Evolutionary conservation across 2,888 invertebrate species (phyloP).

Genomic region (Choreutis nemorana): DNA sequence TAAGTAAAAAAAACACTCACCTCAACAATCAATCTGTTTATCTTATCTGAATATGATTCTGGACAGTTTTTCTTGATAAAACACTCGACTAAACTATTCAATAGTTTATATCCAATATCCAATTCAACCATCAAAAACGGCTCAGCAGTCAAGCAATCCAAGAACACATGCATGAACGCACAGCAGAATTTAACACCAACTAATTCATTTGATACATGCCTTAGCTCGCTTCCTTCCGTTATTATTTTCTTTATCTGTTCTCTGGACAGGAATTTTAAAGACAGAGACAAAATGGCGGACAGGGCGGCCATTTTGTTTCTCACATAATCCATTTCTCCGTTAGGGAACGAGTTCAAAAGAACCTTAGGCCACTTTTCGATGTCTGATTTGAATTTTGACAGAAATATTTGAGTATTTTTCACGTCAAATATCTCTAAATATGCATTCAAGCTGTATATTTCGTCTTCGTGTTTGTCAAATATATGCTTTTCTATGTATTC

Average conservation of each 20-base stretch:
- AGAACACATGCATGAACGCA: constrained; percentile 20
- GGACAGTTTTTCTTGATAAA: constrained; percentile 16
- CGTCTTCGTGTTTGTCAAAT: constrained; percentile 12
- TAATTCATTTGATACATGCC: constrained; percentile 12
- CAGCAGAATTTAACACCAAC: constrained; percentile 17
- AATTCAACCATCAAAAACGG: constrained; percentile 17
- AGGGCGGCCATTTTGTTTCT: constrained; percentile 15
- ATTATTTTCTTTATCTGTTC: constrained; percentile 16
- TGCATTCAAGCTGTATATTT: constrained; percentile 14
- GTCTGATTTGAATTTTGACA: not conserved
- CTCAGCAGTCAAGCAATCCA: constrained; percentile 15
- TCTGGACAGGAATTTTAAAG: constrained; percentile 16
- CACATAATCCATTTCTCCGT: constrained; percentile 5
- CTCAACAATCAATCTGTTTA: constrained; percentile 23
- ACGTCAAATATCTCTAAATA: constrained; percentile 14
- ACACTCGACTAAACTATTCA: constrained; percentile 22
- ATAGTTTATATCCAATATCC: constrained; percentile 15
- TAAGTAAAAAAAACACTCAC: constrained; percentile 17
- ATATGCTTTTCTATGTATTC: constrained; percentile 16
- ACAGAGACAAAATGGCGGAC: constrained; percentile 19
- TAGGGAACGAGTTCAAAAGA: constrained; percentile 1
- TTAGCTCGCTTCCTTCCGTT: constrained; percentile 12
- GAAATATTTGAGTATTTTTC: constrained; percentile 2
- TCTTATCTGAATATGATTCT: constrained; percentile 13
- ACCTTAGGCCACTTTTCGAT: constrained; percentile 7